A percentile compares a stretch with the other conserved stretches of the same genome.
Conservation (phyloP, 2,888 invertebrate genomes). For the Epinotia ramella region DNA sequence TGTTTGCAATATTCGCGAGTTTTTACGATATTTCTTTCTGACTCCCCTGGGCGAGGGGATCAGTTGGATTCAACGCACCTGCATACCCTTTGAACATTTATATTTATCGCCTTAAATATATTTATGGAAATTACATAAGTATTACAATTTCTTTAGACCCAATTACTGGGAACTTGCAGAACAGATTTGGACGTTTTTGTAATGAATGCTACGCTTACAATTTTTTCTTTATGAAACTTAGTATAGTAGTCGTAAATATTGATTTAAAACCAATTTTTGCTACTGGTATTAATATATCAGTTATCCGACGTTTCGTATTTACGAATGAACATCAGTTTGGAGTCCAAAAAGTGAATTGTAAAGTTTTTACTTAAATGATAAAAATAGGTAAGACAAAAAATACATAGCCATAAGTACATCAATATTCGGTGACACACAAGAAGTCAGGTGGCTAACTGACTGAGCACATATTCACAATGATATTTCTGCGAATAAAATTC, state of each 20-base stretch:
- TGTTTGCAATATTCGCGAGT: constrained; percentile 72
- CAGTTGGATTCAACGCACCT: constrained; percentile 72
- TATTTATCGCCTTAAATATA: constrained; percentile 63
- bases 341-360: no score
- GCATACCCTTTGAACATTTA: constrained; percentile 68
- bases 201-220: neutral
- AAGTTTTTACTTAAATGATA: neutral
- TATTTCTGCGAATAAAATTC: constrained; percentile 38
- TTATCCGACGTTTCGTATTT: no score
- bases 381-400: neutral
- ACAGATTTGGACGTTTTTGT: constrained; percentile 17
- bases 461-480: constrained; percentile 22
- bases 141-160: constrained; percentile 31
- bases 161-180: constrained; percentile 20
- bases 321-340: no score
- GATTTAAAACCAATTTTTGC: no score
- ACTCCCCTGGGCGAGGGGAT: constrained; percentile 62
- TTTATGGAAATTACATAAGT: constrained; percentile 48
- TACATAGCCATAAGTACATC: neutral
- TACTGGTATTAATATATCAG: no score
- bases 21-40: constrained; percentile 74
- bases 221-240: no score
- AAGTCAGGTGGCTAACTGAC: constrained; percentile 35
- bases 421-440: constrained; percentile 2
- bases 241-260: no score